phyloP scores from a whole-genome alignment of 2,888 invertebrate species.

The Leptopilina drosophilae region DNA sequence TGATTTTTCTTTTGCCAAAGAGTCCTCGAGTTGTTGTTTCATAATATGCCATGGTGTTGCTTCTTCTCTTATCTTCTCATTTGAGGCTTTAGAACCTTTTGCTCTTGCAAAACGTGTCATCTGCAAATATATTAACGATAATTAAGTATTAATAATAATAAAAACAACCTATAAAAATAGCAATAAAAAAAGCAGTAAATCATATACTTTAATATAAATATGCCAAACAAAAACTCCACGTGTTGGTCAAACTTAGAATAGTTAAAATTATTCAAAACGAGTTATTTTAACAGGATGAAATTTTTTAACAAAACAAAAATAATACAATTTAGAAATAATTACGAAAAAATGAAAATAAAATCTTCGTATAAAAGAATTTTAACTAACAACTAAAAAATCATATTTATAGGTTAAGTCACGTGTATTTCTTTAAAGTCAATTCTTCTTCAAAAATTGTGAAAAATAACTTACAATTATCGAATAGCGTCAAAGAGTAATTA shows the following conservation, averaged over 20 bases:
- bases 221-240: too few relatives aligned
- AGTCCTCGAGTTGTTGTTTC: conserved; percentile 80
- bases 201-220: too few relatives aligned
- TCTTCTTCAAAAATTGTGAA: too few relatives aligned
- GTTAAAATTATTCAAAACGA: too few relatives aligned
- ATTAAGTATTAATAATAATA: conserved; percentile 35
- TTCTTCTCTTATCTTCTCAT: conserved; percentile 83
- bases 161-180: too few relatives aligned
- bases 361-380: background rate
- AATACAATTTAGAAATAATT: conserved; percentile 6
- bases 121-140: conserved; percentile 49
- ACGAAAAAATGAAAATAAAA: background rate
- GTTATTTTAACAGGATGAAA: too few relatives aligned
- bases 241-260: too few relatives aligned
- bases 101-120: conserved; percentile 89
- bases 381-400: conserved; percentile 24
- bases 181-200: background rate
- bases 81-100: conserved; percentile 86
- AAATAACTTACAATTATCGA: too few relatives aligned
- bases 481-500: too few relatives aligned
- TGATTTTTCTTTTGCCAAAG: conserved; percentile 50
- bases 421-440: background rate
- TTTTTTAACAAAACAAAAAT: too few relatives aligned
- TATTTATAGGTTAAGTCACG: conserved; percentile 17
- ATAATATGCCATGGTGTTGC: conserved; percentile 86